Evolutionary conservation across 30 jellyfish, hydroid and myxozoan genomes (phyloP), one percentile per base, ranked within the genome.

Genomic region (Calvadosia cruxmelitensis): DNA sequence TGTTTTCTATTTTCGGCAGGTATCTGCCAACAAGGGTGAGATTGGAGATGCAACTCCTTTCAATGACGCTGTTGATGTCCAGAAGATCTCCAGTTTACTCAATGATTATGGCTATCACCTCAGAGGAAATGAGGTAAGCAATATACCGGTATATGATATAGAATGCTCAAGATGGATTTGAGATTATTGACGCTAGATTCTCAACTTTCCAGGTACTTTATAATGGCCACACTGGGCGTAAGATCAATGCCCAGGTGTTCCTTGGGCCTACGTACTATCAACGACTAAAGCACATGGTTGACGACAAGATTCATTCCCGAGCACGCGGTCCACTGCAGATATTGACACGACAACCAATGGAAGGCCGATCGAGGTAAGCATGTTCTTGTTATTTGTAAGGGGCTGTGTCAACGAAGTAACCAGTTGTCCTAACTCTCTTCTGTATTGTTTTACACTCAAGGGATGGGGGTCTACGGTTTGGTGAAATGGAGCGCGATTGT

Each of bases 401-500:
- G n/a, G n/a, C n/a, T n/a, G n/a, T n/a, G n/a, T n/a, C n/a, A n/a
- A n/a, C n/a, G n/a, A n/a, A n/a, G n/a, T n/a, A n/a, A n/a, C n/a
- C n/a, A n/a, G n/a, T n/a, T n/a, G n/a, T n/a, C n/a, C n/a, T n/a
- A n/a, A n/a, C n/a, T n/a, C n/a, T n/a, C n/a, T n/a, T n/a, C n/a
- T n/a, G n/a, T n/a, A 50, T 31, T 29, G 0, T 64, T 30, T 73
- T 42, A 53, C 32, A 20, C 57, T 27, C 16, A 53, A 89, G 99
- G 78, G 99, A 92, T 69, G 99, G 99, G 1, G 99, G 99, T 25
- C 66, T 92, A 27, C 95, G 99, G 29, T 92, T 92, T 69, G 99
- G 99, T 32, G 99, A 92, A 84, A 92, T 92, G 99, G 99, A 92
- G 66, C 99, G 99, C 62, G 99, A 92, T 72, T 92, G 99, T 80